Evolutionary conservation across 2,113 vertebrate species (phyloP).

Genomic region (Nerophis lumbriciformis): DNA sequence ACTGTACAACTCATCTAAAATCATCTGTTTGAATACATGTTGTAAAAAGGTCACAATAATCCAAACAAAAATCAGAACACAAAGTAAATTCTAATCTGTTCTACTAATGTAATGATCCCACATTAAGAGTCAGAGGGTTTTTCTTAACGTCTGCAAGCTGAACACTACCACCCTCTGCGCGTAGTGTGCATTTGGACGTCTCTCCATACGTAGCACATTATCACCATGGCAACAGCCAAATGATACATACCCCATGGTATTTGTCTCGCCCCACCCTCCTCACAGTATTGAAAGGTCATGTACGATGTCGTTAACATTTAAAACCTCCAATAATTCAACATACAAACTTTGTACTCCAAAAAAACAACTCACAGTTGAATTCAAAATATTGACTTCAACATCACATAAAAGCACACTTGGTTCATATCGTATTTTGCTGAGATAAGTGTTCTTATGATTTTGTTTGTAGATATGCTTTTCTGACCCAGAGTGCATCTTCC

Average conservation of each 20-base stretch:
- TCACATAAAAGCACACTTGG: neutral
- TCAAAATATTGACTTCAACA: neutral
- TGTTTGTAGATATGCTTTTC: slow-evolving; percentile 28
- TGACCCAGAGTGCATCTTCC: slow-evolving; percentile 18
- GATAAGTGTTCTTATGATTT: slow-evolving; percentile 18
- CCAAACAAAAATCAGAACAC: too few relatives aligned
- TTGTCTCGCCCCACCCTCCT: slow-evolving; percentile 7
- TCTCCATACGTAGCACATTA: slow-evolving; percentile 26
- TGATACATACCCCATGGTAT: slow-evolving; percentile 13
- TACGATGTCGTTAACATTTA: slow-evolving; percentile 40
- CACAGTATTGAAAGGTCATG: slow-evolving; percentile 43
- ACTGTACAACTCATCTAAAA: too few relatives aligned
- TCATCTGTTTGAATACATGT: too few relatives aligned
- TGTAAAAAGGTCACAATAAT: too few relatives aligned
- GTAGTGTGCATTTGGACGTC: slow-evolving; percentile 26
- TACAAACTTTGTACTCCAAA: neutral
- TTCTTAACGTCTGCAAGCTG: slow-evolving; percentile 15
- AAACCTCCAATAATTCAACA: slow-evolving; percentile 17
- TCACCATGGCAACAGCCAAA: slow-evolving; percentile 45
- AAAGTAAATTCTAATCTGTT: too few relatives aligned
- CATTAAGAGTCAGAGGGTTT: slow-evolving; percentile 4
- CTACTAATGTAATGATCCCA: neutral
- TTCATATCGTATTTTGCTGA: slow-evolving; percentile 9
- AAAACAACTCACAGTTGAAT: neutral
- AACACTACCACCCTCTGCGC: too few relatives aligned